phyloP scores from a whole-genome alignment of 2,797 vertebrate genomes.

The Danio aesculapii region DNA sequence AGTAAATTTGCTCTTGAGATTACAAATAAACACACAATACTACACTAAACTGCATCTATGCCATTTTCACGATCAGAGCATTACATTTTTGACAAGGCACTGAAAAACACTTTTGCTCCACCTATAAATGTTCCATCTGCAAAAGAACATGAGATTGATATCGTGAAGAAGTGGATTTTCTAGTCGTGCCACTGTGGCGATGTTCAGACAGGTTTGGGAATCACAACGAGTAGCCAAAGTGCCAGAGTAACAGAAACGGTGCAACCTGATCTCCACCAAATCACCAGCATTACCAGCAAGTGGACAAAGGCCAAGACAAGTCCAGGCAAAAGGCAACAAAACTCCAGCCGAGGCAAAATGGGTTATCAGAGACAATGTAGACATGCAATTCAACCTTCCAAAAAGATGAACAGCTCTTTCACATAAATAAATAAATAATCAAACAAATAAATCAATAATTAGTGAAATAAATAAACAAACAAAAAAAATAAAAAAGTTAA shows the following conservation, averaged over 20 bases:
- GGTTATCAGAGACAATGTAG: conserved; percentile 18
- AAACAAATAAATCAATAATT: too few relatives aligned
- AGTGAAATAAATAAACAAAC: too few relatives aligned
- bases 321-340: conserved; percentile 41
- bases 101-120: not conserved
- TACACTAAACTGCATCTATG: too few relatives aligned
- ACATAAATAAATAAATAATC: too few relatives aligned
- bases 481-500: too few relatives aligned
- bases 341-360: conserved; percentile 14
- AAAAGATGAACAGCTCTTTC: not conserved
- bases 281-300: conserved; percentile 38
- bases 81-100: not conserved
- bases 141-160: not conserved
- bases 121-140: not conserved
- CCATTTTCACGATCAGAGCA: not conserved
- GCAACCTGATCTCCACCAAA: conserved; percentile 46
- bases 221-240: not conserved
- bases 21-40: too few relatives aligned
- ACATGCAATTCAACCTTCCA: not conserved
- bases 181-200: not conserved
- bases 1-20: too few relatives aligned
- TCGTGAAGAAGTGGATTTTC: not conserved
- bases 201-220: conserved; percentile 22
- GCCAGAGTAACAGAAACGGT: conserved; percentile 33
- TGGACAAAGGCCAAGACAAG: conserved; percentile 56